phyloP scores from a whole-genome alignment of 2,113 vertebrate genomes.

The Maylandia zebra region DNA sequence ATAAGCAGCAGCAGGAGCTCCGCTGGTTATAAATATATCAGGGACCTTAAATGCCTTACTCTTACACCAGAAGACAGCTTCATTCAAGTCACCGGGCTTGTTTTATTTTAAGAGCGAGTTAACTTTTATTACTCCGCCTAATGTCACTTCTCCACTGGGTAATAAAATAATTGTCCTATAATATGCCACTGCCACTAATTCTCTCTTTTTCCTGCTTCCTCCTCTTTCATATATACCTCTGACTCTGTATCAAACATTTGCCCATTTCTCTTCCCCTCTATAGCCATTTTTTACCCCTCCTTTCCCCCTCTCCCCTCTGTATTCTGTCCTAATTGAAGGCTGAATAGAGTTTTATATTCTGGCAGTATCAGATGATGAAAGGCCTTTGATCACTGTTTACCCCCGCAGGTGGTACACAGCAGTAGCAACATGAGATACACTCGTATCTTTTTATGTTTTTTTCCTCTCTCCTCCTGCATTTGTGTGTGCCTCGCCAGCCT shows the following conservation, averaged over 20 bases:
- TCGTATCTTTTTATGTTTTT: neutral
- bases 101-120: conserved; percentile 1
- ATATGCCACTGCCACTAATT: neutral
- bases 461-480: neutral
- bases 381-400: conserved; percentile 60
- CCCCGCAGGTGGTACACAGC: conserved; percentile 48
- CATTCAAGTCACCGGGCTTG: neutral
- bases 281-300: neutral
- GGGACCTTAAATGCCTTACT: neutral
- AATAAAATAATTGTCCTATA: neutral
- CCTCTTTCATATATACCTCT: neutral
- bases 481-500: neutral
- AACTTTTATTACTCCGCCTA: neutral
- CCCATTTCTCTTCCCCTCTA: neutral
- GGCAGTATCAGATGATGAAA: conserved; percentile 50
- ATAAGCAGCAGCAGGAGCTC: neutral
- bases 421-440: conserved; percentile 24
- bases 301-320: neutral
- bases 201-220: neutral
- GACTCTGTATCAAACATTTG: neutral
- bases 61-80: neutral
- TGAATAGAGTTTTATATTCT: conserved; percentile 37
- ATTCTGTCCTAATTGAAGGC: conserved; percentile 49
- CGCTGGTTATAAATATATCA: neutral
- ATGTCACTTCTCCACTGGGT: neutral